These are phyloP conservation scores for Ursus arctos DNA, from an alignment of 2,113 vertebrate genomes.

Conservation along the genomic window DNA sequence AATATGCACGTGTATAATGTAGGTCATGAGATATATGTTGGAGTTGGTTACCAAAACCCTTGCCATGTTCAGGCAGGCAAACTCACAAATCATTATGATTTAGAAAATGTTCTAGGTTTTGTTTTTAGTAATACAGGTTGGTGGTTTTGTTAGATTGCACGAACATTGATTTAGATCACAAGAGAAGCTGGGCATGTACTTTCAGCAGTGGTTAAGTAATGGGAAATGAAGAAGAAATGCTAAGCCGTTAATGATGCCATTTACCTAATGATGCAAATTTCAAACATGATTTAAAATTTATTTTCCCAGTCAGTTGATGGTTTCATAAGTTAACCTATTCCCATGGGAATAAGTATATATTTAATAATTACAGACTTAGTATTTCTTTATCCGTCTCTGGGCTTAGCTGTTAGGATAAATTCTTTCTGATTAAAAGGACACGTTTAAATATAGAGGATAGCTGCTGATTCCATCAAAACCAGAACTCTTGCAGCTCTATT, in stretches of 20 bases:
- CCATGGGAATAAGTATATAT: background rate
- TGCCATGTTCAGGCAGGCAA: background rate
- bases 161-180: background rate
- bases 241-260: background rate
- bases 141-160: constrained; percentile 1
- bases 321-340: constrained; percentile 2
- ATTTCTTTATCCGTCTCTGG: background rate
- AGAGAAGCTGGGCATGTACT: background rate
- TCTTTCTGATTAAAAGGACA: constrained; percentile 11
- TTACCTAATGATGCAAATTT: background rate
- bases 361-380: constrained; percentile 10
- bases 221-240: background rate
- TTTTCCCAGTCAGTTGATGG: background rate
- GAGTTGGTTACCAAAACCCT: background rate
- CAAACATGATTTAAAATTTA: background rate
- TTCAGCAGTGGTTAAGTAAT: background rate
- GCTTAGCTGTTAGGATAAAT: constrained; percentile 12
- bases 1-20: background rate
- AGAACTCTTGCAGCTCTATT: background rate
- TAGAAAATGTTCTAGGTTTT: constrained; percentile 28
- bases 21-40: background rate
- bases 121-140: constrained; percentile 34
- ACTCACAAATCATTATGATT: background rate
- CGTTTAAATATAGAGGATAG: background rate
- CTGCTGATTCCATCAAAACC: background rate